Percentiles rank a stretch among this genome's conserved stretches.
These are phyloP conservation scores for Yponomeuta evonymella DNA, from an alignment of 2,888 invertebrate species.

Conservation along the genomic window DNA sequence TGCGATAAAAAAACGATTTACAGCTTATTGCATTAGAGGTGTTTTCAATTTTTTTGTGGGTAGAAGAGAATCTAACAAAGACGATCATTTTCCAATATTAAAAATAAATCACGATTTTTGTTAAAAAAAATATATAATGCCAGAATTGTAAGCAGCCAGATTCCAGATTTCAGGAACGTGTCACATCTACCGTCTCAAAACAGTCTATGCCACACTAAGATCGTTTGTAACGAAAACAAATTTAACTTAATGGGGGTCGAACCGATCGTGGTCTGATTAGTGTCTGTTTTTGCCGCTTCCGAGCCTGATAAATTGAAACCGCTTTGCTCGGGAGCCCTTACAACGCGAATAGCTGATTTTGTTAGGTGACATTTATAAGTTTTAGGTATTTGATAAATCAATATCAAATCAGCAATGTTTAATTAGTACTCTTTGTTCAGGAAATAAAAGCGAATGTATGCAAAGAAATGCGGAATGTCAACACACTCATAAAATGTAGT, in stretches of 20 bases:
- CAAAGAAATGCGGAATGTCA: too few species aligned
- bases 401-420: too few species aligned
- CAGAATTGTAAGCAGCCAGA: too few species aligned
- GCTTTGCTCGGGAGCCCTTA: neutral
- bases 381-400: neutral
- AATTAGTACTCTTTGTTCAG: neutral
- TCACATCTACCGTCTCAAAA: neutral
- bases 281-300: neutral
- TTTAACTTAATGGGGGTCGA: slow-evolving; percentile 9
- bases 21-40: slow-evolving; percentile 5
- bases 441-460: neutral
- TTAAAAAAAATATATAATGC: too few species aligned
- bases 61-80: neutral
- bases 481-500: too few species aligned
- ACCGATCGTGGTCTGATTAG: slow-evolving; percentile 9
- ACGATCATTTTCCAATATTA: neutral
- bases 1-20: slow-evolving; percentile 3
- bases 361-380: neutral
- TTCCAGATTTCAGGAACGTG: neutral
- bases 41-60: neutral
- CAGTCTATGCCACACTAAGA: neutral
- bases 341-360: slow-evolving; percentile 1
- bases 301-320: slow-evolving; percentile 6
- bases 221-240: slow-evolving; percentile 8
- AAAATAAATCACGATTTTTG: neutral